phyloP scores from a whole-genome alignment of 2,888 invertebrate genomes.

The Aproaerema taeniolella region DNA sequence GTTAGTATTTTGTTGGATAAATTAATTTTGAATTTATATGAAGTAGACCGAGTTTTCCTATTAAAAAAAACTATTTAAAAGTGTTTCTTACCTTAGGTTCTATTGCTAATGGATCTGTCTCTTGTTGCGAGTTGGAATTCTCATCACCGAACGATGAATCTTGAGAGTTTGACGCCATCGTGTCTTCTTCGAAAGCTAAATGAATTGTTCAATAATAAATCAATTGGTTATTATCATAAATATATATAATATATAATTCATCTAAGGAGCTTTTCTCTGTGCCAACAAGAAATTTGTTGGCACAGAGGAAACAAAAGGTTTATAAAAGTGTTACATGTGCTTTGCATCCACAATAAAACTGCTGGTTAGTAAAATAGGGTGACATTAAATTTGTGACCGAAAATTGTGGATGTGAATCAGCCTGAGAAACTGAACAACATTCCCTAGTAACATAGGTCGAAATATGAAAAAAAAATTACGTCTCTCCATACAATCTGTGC shows the following conservation, averaged over 20 bases:
- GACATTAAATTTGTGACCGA: neutral
- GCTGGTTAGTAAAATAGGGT: neutral
- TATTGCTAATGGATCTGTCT: conserved; percentile 68
- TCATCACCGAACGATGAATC: conserved; percentile 79
- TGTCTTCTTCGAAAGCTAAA: conserved; percentile 82
- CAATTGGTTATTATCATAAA: too few relatives aligned
- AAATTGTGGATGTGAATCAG: neutral
- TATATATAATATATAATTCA: neutral
- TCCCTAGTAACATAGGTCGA: neutral
- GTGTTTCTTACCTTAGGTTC: conserved; percentile 56
- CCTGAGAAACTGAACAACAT: neutral
- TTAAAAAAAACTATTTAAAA: neutral
- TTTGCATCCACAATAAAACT: too few relatives aligned
- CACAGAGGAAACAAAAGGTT: too few relatives aligned
- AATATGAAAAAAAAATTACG: neutral
- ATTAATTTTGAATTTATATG: too few relatives aligned
- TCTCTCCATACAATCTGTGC: neutral
- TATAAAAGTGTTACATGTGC: too few relatives aligned
- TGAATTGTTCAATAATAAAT: too few relatives aligned
- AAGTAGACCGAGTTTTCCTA: too few relatives aligned
- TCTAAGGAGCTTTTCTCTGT: too few relatives aligned
- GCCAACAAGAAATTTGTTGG: too few relatives aligned
- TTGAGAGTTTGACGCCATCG: conserved; percentile 80
- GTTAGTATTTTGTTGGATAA: too few relatives aligned
- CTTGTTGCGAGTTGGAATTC: conserved; percentile 56